These are phyloP conservation scores for Drosophila diplacantha DNA, from an alignment of 2,888 invertebrate genomes.

Conservation along the genomic window DNA sequence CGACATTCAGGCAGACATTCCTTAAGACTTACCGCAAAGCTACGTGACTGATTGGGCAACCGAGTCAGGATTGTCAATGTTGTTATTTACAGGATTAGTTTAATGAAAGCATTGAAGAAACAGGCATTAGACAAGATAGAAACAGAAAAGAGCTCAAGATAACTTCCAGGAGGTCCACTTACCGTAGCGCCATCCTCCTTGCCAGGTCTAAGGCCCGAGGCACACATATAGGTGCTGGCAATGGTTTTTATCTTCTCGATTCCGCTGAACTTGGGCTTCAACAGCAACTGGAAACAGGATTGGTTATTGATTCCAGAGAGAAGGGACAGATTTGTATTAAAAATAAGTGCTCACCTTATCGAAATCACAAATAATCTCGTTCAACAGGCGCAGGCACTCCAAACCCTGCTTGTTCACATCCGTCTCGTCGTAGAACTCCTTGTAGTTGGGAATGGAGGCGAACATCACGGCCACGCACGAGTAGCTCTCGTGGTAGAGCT, in stretches of 20 bases:
- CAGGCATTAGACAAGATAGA: conserved; percentile 41
- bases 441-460: conserved; percentile 98
- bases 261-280: conserved; percentile 95
- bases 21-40: conserved; percentile 73
- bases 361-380: conserved; percentile 99
- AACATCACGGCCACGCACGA: conserved; percentile 98
- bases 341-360: conserved; percentile 85
- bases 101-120: conserved; percentile 47
- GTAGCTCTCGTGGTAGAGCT: conserved; percentile 96
- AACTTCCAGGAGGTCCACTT: conserved; percentile 49
- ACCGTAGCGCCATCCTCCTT: conserved; percentile 87
- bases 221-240: conserved; percentile 98
- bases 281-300: conserved; percentile 80
- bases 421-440: conserved; percentile 97
- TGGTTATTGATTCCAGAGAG: too few species aligned
- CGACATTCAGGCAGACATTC: background rate
- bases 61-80: conserved; percentile 40
- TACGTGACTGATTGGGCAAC: conserved; percentile 62
- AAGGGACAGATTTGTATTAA: background rate
- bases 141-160: background rate
- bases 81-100: conserved; percentile 62
- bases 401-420: conserved; percentile 97
- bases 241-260: conserved; percentile 99
- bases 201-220: conserved; percentile 93
- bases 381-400: conserved; percentile 94